Percentiles rank a stretch among this genome's conserved stretches.
These are phyloP conservation scores for Pyrochroa serraticornis DNA, from an alignment of 2,888 invertebrate species.

Conservation along the genomic window DNA sequence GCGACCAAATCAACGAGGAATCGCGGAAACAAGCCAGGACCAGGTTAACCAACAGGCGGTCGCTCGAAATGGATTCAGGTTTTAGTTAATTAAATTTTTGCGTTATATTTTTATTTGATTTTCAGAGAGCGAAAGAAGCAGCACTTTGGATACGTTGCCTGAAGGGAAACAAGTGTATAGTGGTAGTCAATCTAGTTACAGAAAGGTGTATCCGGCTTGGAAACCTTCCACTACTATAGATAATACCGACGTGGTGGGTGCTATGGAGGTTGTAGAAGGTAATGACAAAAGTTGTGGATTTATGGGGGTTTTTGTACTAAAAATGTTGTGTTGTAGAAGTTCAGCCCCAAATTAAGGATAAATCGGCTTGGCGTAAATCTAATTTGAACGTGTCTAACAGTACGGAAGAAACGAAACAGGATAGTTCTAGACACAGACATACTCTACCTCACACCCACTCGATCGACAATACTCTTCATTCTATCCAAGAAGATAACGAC, in stretches of 20 bases:
- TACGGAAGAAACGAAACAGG: constrained; percentile 71
- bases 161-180: constrained; percentile 69
- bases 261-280: constrained; percentile 82
- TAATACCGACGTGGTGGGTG: constrained; percentile 80
- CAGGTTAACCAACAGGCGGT: constrained; percentile 74
- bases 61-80: constrained; percentile 80
- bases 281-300: constrained; percentile 43
- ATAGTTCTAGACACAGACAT: constrained; percentile 64
- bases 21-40: constrained; percentile 67
- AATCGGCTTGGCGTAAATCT: constrained; percentile 78
- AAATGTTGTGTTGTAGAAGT: constrained; percentile 60
- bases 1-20: constrained; percentile 75
- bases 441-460: constrained; percentile 49
- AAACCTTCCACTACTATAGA: constrained; percentile 79
- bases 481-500: constrained; percentile 60
- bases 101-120: no score
- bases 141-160: constrained; percentile 73
- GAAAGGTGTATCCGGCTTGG: constrained; percentile 78
- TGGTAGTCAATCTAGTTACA: constrained; percentile 60
- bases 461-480: constrained; percentile 55
- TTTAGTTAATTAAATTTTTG: no score
- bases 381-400: constrained; percentile 68
- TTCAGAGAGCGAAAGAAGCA: constrained; percentile 78
- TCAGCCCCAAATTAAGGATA: constrained; percentile 76
- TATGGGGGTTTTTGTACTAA: no score